Evolutionary conservation across 2,888 invertebrate species (phyloP).

Genomic region (Rhorus exstirpatorius): DNA sequence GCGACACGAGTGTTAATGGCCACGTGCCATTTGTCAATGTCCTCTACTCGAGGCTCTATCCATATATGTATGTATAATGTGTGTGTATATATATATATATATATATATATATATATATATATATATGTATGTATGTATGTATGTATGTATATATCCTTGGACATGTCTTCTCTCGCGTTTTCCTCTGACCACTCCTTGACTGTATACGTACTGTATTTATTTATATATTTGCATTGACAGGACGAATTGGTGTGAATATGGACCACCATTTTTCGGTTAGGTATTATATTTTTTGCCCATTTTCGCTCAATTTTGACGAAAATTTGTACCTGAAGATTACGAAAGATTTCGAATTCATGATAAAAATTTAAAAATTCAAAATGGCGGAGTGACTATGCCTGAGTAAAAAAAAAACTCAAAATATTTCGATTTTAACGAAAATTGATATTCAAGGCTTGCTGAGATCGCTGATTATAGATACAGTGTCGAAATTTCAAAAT

Average conservation of each 20-base stretch:
- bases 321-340: background rate
- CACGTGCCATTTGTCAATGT: constrained; percentile 62
- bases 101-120: constrained; percentile 1
- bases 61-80: no score
- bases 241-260: background rate
- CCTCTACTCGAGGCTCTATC: constrained; percentile 18
- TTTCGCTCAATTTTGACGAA: no score
- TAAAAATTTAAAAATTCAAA: background rate
- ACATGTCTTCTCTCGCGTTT: background rate
- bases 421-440: no score
- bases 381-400: no score
- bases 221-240: constrained; percentile 1
- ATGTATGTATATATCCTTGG: constrained; percentile 10
- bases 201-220: background rate
- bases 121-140: background rate
- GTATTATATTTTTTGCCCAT: no score
- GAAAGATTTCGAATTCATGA: background rate
- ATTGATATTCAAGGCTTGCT: no score
- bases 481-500: no score
- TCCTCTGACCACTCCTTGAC: background rate
- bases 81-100: background rate
- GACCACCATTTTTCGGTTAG: no score
- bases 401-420: no score
- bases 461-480: no score
- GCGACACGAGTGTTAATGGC: constrained; percentile 54